These are phyloP conservation scores for Zootermopsis nevadensis DNA, from an alignment of 2,888 invertebrate species.

Conservation along the genomic window DNA sequence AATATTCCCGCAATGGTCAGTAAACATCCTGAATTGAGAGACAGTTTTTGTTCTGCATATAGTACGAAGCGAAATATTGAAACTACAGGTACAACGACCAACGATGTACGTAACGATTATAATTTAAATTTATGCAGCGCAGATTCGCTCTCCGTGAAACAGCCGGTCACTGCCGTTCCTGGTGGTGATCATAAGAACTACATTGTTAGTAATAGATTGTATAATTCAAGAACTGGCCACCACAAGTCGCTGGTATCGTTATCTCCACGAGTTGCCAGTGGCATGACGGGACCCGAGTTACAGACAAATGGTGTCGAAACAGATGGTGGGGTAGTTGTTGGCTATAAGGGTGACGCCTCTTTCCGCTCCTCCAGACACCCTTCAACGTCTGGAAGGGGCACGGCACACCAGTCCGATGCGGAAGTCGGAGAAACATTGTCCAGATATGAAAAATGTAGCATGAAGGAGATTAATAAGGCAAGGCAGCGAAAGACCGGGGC, in stretches of 20 bases:
- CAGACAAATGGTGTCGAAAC: not conserved
- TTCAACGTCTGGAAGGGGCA: not conserved
- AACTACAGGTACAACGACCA: not conserved
- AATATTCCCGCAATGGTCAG: not conserved
- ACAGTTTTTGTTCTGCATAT: not conserved
- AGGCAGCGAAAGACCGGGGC: conserved; percentile 41
- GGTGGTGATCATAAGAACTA: conserved; percentile 11
- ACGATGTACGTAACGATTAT: not conserved
- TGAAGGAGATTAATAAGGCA: not conserved
- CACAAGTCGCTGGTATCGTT: not conserved
- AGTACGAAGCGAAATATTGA: not conserved
- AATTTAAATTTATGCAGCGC: not conserved
- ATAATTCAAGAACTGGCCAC: conserved; percentile 18
- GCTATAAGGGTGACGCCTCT: conserved; percentile 30
- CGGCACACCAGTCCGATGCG: not conserved
- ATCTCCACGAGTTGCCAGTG: not conserved
- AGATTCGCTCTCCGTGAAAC: not conserved
- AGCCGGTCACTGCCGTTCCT: conserved; percentile 13
- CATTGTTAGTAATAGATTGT: not conserved
- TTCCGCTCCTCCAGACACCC: not conserved
- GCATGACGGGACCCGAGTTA: not conserved
- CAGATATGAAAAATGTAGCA: not conserved
- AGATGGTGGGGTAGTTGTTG: conserved; percentile 32
- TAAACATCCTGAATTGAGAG: not conserved
- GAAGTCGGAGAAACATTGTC: not conserved